Evolutionary conservation across 2,888 invertebrate species (phyloP), one percentile per base, ranked within the genome.

Genomic region (Drosophila imparisetae): DNA sequence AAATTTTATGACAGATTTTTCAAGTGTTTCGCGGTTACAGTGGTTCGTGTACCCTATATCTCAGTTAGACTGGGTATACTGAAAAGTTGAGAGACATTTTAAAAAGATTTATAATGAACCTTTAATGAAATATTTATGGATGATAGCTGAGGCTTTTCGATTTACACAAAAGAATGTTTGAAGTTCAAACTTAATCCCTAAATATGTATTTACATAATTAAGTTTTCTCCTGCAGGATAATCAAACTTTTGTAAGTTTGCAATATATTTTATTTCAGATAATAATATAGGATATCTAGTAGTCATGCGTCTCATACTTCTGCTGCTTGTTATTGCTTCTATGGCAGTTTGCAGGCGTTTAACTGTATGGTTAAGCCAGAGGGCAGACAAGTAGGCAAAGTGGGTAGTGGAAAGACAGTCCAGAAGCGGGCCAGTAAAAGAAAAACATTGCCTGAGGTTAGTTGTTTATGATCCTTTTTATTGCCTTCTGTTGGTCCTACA

Each of bases 391-490:
- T 49, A 27, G 27, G 29, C 38, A 27, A 57, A 55, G 48, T 38
- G 45, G 65, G 21, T 21, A 57, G 59, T 30, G 58, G 50, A 29
- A 18, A 15, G 60, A 50, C 59, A 32, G 48, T 10, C n/a, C 50
- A 54, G 38, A 49, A 57, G 60, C 48, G 52, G 64, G 50, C 53
- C 54, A 54, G 66, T 60, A 49, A 59, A 72, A 65, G 65, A 66
- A 69, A 67, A 72, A 71, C 82, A 72, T 85, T 87, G 88, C 68
- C 75, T 62, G 75, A 77, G 86, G 80, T 89, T 82, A 80, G 85
- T 85, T 89, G 89, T 85, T 85, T 89, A 89, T 87, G 88, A 67
- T 80, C 75, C 78, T 80, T 89, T 87, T 85, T 82, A 82, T 89
- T 70, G 78, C 82, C 81, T 62, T 73, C 80, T 80, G 87, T 78